Evolutionary conservation across 1,140 invertebrate species (phyloP).

Genomic region (Thaumetopoea pityocampa): DNA sequence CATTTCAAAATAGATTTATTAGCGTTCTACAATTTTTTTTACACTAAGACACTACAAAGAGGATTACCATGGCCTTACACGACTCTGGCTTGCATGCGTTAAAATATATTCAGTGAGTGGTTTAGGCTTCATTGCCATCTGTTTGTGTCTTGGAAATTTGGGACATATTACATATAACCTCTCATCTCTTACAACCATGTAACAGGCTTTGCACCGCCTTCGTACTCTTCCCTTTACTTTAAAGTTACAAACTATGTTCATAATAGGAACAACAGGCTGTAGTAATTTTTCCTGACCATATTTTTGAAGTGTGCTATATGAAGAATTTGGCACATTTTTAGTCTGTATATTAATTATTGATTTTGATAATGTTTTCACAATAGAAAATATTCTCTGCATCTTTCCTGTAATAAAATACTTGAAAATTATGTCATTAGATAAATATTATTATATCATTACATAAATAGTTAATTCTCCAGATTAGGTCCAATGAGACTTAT

Average conservation of each 20-base stretch:
- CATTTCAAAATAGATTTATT: too few relatives aligned
- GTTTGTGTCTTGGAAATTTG: conserved; percentile 86
- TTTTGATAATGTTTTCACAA: conserved; percentile 27
- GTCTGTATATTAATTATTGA: conserved; percentile 10
- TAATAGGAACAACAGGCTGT: conserved; percentile 28
- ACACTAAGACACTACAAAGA: conserved; percentile 8
- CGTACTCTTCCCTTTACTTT: conserved; percentile 59
- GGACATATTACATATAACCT: conserved; percentile 85
- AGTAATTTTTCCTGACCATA: conserved; percentile 33
- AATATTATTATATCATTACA: too few relatives aligned
- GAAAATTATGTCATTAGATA: conserved; percentile 5
- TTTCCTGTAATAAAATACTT: conserved; percentile 23
- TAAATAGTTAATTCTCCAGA: too few relatives aligned
- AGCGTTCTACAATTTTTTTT: too few relatives aligned
- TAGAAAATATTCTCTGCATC: conserved; percentile 49
- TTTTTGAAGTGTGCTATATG: conserved; percentile 38
- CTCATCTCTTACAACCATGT: conserved; percentile 81
- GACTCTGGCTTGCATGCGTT: conserved; percentile 82
- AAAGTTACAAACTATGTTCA: conserved; percentile 43
- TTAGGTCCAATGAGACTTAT: too few relatives aligned
- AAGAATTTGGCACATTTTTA: conserved; percentile 15
- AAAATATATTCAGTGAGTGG: conserved; percentile 83
- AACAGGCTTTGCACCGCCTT: conserved; percentile 85
- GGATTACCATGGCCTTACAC: conserved; percentile 77
- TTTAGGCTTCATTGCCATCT: conserved; percentile 81